A percentile compares a stretch with the other conserved stretches of the same genome.
Conservation (phyloP, 2,113 vertebrate species). For the Oncorhynchus masou region DNA sequence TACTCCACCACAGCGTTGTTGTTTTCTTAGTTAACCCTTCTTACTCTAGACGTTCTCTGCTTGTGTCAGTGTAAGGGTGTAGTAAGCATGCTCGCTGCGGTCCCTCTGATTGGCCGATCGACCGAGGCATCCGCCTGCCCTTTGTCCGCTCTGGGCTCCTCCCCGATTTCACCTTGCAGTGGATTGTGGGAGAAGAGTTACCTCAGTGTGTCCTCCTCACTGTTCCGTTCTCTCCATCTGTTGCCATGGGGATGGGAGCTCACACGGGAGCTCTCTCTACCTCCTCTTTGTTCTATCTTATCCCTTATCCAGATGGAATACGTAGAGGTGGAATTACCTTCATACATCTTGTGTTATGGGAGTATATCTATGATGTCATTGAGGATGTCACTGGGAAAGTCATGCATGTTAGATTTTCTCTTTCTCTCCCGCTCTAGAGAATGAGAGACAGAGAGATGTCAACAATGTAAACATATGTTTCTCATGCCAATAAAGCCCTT, state of each 20-base stretch:
- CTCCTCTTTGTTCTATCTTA: not conserved
- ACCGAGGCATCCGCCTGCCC: slow-evolving; percentile 52
- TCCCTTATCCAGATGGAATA: too few species aligned
- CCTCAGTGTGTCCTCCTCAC: not conserved
- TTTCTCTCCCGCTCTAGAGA: not conserved
- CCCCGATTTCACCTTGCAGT: slow-evolving; percentile 21
- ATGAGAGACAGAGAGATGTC: too few species aligned
- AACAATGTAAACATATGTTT: too few species aligned
- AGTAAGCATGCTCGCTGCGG: slow-evolving; percentile 15
- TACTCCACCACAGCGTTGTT: not conserved
- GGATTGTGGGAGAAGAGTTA: slow-evolving; percentile 24
- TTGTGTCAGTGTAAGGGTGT: slow-evolving; percentile 46
- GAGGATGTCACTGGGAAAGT: not conserved
- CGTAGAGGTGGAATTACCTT: too few species aligned
- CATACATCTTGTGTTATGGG: not conserved
- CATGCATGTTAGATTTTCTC: not conserved
- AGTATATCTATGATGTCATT: too few species aligned
- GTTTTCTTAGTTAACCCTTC: slow-evolving; percentile 51
- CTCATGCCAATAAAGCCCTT: too few species aligned
- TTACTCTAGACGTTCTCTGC: slow-evolving; percentile 60
- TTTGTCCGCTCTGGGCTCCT: slow-evolving; percentile 25
- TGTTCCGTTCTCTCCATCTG: slow-evolving; percentile 12
- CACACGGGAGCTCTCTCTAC: not conserved
- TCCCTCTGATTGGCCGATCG: slow-evolving; percentile 47
- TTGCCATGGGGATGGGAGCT: slow-evolving; percentile 2